These are phyloP conservation scores for Holothuria leucospilota DNA, from an alignment of 53 echinoderm and acorn worm genomes.

Conservation along the genomic window DNA sequence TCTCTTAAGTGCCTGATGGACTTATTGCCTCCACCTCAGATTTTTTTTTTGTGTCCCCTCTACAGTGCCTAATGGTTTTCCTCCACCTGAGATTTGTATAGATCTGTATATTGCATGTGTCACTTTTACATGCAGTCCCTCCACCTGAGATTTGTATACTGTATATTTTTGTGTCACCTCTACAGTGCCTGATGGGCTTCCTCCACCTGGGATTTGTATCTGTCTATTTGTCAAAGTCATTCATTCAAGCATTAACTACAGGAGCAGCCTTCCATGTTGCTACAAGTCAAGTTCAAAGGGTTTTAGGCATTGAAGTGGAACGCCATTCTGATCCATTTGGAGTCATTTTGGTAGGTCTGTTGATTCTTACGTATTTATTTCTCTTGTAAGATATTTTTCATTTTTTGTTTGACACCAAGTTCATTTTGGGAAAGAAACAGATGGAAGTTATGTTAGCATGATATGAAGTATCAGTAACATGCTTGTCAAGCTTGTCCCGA, in stretches of 20 bases:
- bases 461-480: too few relatives aligned
- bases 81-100: constrained; percentile 84
- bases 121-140: too few relatives aligned
- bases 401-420: too few relatives aligned
- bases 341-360: constrained; percentile 1
- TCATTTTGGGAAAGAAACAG: too few relatives aligned
- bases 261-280: constrained; percentile 91
- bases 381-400: too few relatives aligned
- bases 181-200: constrained; percentile 80
- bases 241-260: constrained; percentile 88
- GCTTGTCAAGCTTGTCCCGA: too few relatives aligned
- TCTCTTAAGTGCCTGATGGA: too few relatives aligned
- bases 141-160: too few relatives aligned
- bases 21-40: too few relatives aligned
- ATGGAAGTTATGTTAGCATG: too few relatives aligned
- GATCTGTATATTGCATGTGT: constrained; percentile 89
- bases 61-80: constrained; percentile 79
- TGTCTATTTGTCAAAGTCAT: constrained; percentile 82
- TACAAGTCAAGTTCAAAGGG: constrained; percentile 81
- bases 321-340: constrained; percentile 50
- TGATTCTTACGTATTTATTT: too few relatives aligned
- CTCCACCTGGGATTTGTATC: constrained; percentile 87
- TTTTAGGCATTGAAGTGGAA: constrained; percentile 73
- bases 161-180: neutral
- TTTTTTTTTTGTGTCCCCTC: neutral